These are phyloP conservation scores for Myotis vivesi DNA, from an alignment of 2,797 vertebrate species.

Conservation along the genomic window DNA sequence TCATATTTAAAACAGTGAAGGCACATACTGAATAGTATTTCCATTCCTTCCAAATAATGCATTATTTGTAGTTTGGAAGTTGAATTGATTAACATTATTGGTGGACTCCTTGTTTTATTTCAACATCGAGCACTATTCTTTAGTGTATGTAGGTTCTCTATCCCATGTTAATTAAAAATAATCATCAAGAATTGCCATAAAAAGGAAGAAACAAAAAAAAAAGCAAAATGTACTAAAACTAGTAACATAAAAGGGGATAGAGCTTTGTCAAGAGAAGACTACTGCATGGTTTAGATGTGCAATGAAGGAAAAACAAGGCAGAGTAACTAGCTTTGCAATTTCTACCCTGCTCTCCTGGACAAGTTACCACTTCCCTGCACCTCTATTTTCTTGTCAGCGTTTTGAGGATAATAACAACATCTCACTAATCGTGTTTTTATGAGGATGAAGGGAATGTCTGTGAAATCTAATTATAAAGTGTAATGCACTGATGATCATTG, in stretches of 20 bases:
- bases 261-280: neutral
- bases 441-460: neutral
- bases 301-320: neutral
- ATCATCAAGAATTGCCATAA: neutral
- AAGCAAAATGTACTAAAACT: neutral
- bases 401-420: neutral
- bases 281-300: neutral
- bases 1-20: neutral
- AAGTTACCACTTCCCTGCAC: neutral
- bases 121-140: neutral
- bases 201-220: neutral
- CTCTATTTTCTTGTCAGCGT: neutral
- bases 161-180: neutral
- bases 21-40: neutral
- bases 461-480: slow-evolving; percentile 18
- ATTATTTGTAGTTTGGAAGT: neutral
- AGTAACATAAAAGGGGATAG: neutral
- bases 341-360: neutral
- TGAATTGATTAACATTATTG: neutral
- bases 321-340: neutral
- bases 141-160: neutral
- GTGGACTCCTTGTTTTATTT: neutral
- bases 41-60: neutral
- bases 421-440: slow-evolving; percentile 3
- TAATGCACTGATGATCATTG: neutral